These are phyloP conservation scores for Synaphobranchus kaupii DNA, from an alignment of 2,797 vertebrate genomes.

Conservation along the genomic window DNA sequence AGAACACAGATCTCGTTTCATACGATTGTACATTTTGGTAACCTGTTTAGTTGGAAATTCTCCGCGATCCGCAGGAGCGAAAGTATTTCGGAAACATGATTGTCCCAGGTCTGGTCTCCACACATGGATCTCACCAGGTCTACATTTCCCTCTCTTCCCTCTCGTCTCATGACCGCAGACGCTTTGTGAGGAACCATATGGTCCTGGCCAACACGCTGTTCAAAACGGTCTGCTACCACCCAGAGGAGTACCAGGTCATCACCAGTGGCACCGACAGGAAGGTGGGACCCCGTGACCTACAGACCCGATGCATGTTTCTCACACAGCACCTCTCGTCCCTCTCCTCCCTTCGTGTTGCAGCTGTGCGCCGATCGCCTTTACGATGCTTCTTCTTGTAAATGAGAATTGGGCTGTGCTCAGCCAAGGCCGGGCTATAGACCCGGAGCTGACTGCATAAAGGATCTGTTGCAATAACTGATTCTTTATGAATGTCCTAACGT, in stretches of 20 bases:
- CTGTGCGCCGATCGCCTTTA: not conserved
- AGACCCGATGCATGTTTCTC: not conserved
- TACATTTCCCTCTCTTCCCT: not conserved
- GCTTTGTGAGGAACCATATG: conserved; percentile 80
- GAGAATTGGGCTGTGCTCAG: not conserved
- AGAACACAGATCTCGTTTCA: not conserved
- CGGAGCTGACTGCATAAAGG: not conserved
- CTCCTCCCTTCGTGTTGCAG: not conserved
- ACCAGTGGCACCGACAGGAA: conserved; percentile 86
- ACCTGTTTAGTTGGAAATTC: not conserved
- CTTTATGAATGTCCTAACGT: not conserved
- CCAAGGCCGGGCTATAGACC: not conserved
- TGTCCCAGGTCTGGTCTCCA: not conserved
- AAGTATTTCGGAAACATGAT: not conserved
- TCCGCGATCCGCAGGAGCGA: not conserved
- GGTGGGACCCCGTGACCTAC: conserved; percentile 53
- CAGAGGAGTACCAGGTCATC: conserved; percentile 85
- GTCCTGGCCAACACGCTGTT: conserved; percentile 81
- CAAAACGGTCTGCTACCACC: conserved; percentile 85
- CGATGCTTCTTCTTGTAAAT: not conserved
- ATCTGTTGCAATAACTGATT: not conserved
- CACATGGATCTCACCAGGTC: not conserved
- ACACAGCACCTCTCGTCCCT: not conserved
- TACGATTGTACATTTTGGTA: not conserved
- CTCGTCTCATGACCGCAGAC: conserved; percentile 58